Base-by-base conservation (phyloP, 23 tunicate species). In the Styela clava region DNA sequence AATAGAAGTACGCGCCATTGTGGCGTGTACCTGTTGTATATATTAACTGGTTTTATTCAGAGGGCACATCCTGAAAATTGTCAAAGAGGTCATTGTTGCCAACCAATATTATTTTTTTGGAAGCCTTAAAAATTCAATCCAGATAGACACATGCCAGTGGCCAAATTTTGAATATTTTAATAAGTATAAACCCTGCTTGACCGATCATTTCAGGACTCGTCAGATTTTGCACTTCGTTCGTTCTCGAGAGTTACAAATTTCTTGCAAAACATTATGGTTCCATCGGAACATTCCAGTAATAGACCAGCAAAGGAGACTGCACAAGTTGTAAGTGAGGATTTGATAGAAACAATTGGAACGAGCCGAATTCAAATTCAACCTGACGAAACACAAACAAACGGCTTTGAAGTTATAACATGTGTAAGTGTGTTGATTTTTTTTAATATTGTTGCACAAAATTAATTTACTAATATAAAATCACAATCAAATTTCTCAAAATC, bases 321-420 rank as follows among this genome's bases (percentile, higher is more conserved):
- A n/a, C 20, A 34, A 25, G 79, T 76, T 36, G 29, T 76, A 7
- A 12, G 12, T 20, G 81, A 76, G 16, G 69, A 85, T 18, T 69
- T 85, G 20, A 44, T 44, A 44, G 94, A 83, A 62, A 86, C 86
- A 16, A 86, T 85, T 24, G 90, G 90, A 2, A 62, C 90, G 24
- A 86, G 90, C 71, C 84, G 97, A 34, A 85, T 91, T 31, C 97
- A 87, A 52, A 82, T 86, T 24, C 84, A 84, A 62, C 84, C 70
- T 31, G 34, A 31, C 9, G 92, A 83, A 25, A 88, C 81, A 51
- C 79, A 71, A 34, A 79, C 74, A 12, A 84, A 84, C 24, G 98
- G 98, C 18, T 93, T 87, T 74, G 93, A 93, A 88, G 81, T 87
- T 34, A 93, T 93, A 31, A 93, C 98, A 1, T 93, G 98, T 77